Conservation (phyloP, 2,797 vertebrate species). For the Chelmon rostratus region DNA sequence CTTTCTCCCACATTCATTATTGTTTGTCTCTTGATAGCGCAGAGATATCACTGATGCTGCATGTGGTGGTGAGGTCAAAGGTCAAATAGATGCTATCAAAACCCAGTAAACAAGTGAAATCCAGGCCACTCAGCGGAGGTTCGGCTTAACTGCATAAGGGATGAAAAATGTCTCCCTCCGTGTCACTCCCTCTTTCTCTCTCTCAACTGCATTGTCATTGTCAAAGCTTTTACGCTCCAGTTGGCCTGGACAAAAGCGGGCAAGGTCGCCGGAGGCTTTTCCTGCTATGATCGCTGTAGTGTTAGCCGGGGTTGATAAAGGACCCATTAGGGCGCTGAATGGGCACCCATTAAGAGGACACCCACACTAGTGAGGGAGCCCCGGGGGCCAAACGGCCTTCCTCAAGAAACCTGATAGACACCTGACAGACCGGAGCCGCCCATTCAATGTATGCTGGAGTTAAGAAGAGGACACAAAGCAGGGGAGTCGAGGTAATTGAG, state of each 20-base stretch:
- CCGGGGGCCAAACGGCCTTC: slow-evolving; percentile 54
- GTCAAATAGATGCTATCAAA: slow-evolving; percentile 63
- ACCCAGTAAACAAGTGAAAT: slow-evolving; percentile 65
- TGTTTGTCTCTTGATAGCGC: neutral
- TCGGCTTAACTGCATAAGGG: slow-evolving; percentile 52
- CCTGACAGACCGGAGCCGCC: slow-evolving; percentile 52
- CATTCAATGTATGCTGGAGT: neutral
- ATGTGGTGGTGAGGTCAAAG: slow-evolving; percentile 36
- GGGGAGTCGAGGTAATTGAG: neutral
- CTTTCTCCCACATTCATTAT: neutral
- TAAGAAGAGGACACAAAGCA: slow-evolving; percentile 24
- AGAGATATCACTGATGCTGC: slow-evolving; percentile 12
- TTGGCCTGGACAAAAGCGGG: slow-evolving; percentile 79
- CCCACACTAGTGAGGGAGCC: slow-evolving; percentile 75
- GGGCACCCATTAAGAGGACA: slow-evolving; percentile 80
- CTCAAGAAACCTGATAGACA: slow-evolving; percentile 61
- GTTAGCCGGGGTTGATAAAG: slow-evolving; percentile 77
- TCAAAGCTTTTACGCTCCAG: slow-evolving; percentile 82
- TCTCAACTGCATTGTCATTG: slow-evolving; percentile 64
- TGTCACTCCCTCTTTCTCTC: slow-evolving; percentile 16
- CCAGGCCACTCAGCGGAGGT: slow-evolving; percentile 19
- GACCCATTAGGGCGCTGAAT: slow-evolving; percentile 82
- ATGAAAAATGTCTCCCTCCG: slow-evolving; percentile 56
- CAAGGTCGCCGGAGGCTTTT: slow-evolving; percentile 76
- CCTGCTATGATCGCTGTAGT: slow-evolving; percentile 74